These are phyloP conservation scores for Axea sp. DNA, from an alignment of 2,888 invertebrate species.

Conservation along the genomic window DNA sequence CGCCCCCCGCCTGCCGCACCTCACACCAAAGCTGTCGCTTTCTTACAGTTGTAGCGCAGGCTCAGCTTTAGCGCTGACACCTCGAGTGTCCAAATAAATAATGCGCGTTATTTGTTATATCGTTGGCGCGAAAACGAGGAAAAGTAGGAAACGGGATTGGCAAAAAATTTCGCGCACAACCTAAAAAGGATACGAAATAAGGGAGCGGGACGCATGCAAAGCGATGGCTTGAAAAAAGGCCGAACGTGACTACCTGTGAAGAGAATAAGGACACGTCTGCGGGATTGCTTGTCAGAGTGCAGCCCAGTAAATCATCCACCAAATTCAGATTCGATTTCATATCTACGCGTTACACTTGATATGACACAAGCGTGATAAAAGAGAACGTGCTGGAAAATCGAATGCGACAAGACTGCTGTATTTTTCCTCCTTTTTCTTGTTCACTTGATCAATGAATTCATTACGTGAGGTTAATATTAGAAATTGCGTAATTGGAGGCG, in stretches of 20 bases:
- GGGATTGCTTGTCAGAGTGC: conserved; percentile 53
- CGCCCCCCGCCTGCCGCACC: too few species aligned
- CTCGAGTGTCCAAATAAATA: conserved; percentile 73
- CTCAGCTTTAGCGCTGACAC: conserved; percentile 71
- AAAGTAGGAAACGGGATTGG: conserved; percentile 9
- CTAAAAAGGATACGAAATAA: conserved; percentile 28
- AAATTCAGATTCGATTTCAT: conserved; percentile 58
- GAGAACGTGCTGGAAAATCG: conserved; percentile 42
- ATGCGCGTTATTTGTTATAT: conserved; percentile 73
- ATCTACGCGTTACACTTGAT: conserved; percentile 42
- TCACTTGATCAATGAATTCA: conserved; percentile 23
- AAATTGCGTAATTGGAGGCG: conserved; percentile 21
- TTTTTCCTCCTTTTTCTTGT: conserved; percentile 11
- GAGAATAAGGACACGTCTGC: conserved; percentile 55
- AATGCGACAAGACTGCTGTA: conserved; percentile 2
- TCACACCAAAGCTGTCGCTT: conserved; percentile 26
- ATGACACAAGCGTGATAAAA: conserved; percentile 25
- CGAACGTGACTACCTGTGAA: conserved; percentile 50
- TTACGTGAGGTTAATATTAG: conserved; percentile 20
- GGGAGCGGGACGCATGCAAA: conserved; percentile 19
- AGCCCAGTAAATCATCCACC: conserved; percentile 49
- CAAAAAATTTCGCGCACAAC: conserved; percentile 6
- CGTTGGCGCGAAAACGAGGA: conserved; percentile 48
- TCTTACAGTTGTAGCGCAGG: conserved; percentile 60
- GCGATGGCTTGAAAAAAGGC: conserved; percentile 30